Evolutionary conservation across 1,140 invertebrate species (phyloP).

Genomic region (Augochlora pura): DNA sequence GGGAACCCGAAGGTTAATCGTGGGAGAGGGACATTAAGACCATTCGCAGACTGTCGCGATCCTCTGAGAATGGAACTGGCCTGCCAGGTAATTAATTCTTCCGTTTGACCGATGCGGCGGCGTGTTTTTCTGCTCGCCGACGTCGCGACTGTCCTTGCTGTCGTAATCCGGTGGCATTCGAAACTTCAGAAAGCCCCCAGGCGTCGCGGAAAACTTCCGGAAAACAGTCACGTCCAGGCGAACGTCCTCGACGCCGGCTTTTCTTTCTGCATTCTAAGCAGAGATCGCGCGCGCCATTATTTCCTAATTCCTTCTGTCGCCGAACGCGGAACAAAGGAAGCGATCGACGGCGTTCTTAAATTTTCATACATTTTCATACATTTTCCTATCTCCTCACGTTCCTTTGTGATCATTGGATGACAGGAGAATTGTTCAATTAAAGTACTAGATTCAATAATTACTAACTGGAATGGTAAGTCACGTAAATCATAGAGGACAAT

Average conservation of each 20-base stretch:
- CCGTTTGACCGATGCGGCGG: background rate
- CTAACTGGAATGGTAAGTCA: no score
- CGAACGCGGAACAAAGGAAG: background rate
- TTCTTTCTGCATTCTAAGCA: background rate
- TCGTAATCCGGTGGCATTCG: slow-evolving; percentile 8
- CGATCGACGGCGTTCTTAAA: no score
- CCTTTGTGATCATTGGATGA: no score
- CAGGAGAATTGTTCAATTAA: no score
- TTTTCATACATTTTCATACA: no score
- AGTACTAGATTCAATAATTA: no score
- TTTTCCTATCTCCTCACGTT: no score
- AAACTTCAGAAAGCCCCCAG: background rate
- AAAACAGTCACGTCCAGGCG: slow-evolving; percentile 14
- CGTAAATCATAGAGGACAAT: no score
- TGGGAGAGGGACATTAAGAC: background rate
- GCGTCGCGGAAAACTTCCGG: slow-evolving; percentile 10
- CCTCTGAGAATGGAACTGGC: background rate
- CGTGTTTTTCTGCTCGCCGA: background rate
- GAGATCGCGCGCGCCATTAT: background rate
- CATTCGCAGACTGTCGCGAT: background rate
- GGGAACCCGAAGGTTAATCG: background rate
- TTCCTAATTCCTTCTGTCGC: background rate
- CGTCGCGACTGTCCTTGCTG: background rate
- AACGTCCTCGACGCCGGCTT: slow-evolving; percentile 10
- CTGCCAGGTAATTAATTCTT: background rate